A percentile compares a stretch with the other conserved stretches of the same genome.
These are phyloP conservation scores for Ophion ellenae DNA, from an alignment of 2,888 invertebrate genomes.

Conservation along the genomic window DNA sequence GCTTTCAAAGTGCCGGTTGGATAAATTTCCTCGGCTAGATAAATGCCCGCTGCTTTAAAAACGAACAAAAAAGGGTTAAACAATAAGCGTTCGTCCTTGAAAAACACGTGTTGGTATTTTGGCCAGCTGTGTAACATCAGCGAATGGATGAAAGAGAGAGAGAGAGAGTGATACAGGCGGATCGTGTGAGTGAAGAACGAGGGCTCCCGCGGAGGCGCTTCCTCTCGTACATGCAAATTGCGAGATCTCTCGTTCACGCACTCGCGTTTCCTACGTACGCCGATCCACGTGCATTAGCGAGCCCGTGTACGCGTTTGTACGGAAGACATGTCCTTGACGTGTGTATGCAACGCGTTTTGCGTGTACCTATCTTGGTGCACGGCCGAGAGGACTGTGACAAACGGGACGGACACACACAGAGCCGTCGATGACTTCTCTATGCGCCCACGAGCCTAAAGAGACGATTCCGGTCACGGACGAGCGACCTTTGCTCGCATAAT, in stretches of 20 bases:
- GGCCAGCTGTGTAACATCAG: constrained; percentile 48
- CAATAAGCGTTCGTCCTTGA: constrained; percentile 27
- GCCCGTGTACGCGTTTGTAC: constrained; percentile 1
- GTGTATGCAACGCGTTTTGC: constrained; percentile 39
- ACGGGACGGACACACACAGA: constrained; percentile 1
- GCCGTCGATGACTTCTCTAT: background rate
- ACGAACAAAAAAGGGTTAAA: background rate
- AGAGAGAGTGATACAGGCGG: constrained; percentile 21
- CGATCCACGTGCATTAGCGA: background rate
- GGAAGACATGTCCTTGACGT: constrained; percentile 49
- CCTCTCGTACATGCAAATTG: constrained; percentile 61
- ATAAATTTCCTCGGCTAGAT: background rate
- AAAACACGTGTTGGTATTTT: constrained; percentile 43
- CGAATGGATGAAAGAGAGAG: constrained; percentile 18
- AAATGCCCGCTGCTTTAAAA: background rate
- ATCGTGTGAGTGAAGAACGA: constrained; percentile 50
- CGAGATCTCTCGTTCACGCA: constrained; percentile 49
- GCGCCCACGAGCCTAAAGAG: constrained; percentile 52
- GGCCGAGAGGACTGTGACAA: constrained; percentile 4
- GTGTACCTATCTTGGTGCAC: constrained; percentile 5
- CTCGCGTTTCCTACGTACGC: constrained; percentile 21
- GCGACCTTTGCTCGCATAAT: constrained; percentile 52
- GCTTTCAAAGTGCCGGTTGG: background rate
- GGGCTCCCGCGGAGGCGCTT: constrained; percentile 57
- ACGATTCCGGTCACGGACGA: constrained; percentile 63